Evolutionary conservation across 92 coral and sea anemone species (phyloP), one percentile per base, ranked within the genome.

Genomic region (Porites lobata): DNA sequence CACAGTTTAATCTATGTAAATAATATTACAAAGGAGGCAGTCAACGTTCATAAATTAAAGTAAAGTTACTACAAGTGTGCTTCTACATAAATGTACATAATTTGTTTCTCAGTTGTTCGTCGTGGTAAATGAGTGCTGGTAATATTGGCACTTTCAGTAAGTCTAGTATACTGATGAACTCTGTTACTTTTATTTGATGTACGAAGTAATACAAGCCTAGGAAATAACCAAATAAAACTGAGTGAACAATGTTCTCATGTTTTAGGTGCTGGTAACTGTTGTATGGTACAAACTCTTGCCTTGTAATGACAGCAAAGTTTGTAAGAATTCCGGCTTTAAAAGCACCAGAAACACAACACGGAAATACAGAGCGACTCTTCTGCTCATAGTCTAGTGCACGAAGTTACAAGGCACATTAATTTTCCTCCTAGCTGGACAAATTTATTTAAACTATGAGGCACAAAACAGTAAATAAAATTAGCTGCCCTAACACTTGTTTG

Each of bases 1-100:
- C 11, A 50, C 56, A 22, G 75, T 82, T 71, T 81, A 81, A 81
- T 82, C 58, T 57, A 70, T 67, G 71, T 69, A 80, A 81, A 82
- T 70, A 82, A 82, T 69, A 70, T 71, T 72, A 70, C 69, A 66
- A 65, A 19, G 53, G 15, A 50, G 22, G 50, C 50, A 65, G 65
- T 38, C 15, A 50, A 20, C 18, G 64, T 20, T 74, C 78, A 38
- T 38, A 38, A 38, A 38, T 38, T 38, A 38, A 38, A 29, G 32
- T 29, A 29, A 29, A 38, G 47, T 38, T 38, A 38, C 47, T 38
- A 4, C 47, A 38, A 4, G 47, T 4, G 47, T 4, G 4, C 47
- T 38, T 38, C 7, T 38, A 38, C 47, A 38, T 4, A 38, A 38
- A 58, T 58, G 17, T 17, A 58, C 14, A 58, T 58, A 11, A 58